A percentile compares a stretch with the other conserved stretches of the same genome.
Evolutionary conservation across 1,140 invertebrate genomes (phyloP).

Genomic region (Rhagoletis pomonella): DNA sequence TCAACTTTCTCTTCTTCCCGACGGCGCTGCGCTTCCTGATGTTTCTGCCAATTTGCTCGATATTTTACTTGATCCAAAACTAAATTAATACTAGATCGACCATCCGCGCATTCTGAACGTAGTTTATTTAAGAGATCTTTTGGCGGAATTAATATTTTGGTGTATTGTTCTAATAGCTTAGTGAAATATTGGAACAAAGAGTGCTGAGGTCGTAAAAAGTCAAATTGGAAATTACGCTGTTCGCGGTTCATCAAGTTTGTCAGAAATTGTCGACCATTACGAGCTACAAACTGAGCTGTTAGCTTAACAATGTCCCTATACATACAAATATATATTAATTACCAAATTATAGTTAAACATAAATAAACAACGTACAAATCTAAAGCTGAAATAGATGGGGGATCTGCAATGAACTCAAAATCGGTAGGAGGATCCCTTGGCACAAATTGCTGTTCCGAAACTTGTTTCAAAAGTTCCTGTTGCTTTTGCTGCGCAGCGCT

Average conservation of each 20-base stretch:
- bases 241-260: constrained; percentile 99
- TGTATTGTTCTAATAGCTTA: constrained; percentile 98
- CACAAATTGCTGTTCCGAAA: constrained; percentile 88
- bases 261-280: constrained; percentile 98
- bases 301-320: constrained; percentile 96
- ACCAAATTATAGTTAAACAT: not conserved
- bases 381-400: constrained; percentile 98
- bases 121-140: constrained; percentile 91
- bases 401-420: constrained; percentile 98
- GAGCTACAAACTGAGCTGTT: constrained; percentile 98
- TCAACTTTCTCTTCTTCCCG: constrained; percentile 97
- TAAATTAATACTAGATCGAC: constrained; percentile 78
- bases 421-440: constrained; percentile 96
- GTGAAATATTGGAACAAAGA: constrained; percentile 99
- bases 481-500: constrained; percentile 88
- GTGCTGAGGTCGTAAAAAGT: constrained; percentile 98
- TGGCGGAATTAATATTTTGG: constrained; percentile 94
- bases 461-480: constrained; percentile 91
- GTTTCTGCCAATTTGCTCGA: constrained; percentile 96
- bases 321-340: constrained; percentile 60
- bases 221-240: constrained; percentile 98
- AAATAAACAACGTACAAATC: constrained; percentile 82
- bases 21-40: constrained; percentile 92
- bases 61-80: constrained; percentile 95
- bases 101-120: constrained; percentile 82